Evolutionary conservation across 2,888 invertebrate species (phyloP), one percentile per base, ranked within the genome.

Genomic region (Limnephilus rhombicus): DNA sequence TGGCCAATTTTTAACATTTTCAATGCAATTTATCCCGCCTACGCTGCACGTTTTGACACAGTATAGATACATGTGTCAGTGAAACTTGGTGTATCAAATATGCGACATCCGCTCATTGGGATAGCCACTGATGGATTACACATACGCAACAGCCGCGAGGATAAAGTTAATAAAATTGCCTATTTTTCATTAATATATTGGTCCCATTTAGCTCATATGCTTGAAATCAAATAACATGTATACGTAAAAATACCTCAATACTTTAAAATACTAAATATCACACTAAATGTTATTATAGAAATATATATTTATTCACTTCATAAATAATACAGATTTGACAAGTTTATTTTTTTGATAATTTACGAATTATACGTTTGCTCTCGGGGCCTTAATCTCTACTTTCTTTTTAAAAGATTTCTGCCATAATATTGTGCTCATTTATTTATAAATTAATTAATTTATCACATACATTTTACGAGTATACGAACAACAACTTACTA

Each of bases 161-260:
- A 68, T 4, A 1, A 68, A 7, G 18, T 68, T 18, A 68, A 68
- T 68, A 68, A 68, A 3, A 53, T 53, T 53, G 18, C 53, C 0
- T 4, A 53, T 53, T 68, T 18, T 18, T 24, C 24, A 68, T 68
- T 18, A 18, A 68, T 68, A 68, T 24, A 7, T 68, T 68, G 53
- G 7, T 68, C 53, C 24, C 53, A 68, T 24, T 68, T 68, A 68
- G 53, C 53, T 68, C 53, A 68, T 49, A 49, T 68, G 53, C 53
- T 68, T 68, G 53, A 68, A 68, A 68, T 68, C 81, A 88, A 94
- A 94, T 93, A 96, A 95, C 96, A 95, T 96, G 97, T 97, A 97
- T 97, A 97, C 97, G 97, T 97, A 97, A 97, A 95, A 95, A 96
- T 97, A 97, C 97, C 97, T 97, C 97, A 97, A 94, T 95, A 95